Evolutionary conservation across 92 coral and sea anemone genomes (phyloP), one percentile per base, ranked within the genome.

Genomic region (Virgularia gustaviana): DNA sequence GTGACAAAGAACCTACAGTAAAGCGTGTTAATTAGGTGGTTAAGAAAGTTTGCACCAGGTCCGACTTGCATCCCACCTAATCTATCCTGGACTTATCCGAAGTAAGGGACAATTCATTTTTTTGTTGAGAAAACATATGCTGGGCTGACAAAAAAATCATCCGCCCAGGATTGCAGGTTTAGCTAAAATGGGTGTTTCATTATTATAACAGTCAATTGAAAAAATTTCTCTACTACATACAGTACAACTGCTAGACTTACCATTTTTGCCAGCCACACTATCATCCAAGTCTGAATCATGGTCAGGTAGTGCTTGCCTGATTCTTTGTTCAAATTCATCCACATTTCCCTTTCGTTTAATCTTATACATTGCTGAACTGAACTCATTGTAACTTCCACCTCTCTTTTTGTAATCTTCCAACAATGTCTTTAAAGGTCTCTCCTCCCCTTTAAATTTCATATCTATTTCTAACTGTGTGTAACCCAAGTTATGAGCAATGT

Each of bases 331-430:
- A 47, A 41, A 47, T 19, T 35, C 34, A 32, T 59, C 16, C 7
- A 67, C 11, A 5, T 45, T 45, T 27, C 38, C 74, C 6, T 65
- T 65, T 52, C 83, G 88, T 1, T 96, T 90, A 27, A 82, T 86
- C 43, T 67, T 87, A 73, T 88, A 91, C 85, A 91, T 83, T 19
- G 97, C 97, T 0, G 88, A 43, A 32, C 88, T 89, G 54, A 88
- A 91, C 78, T 87, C 86, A 67, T 86, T 87, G 6, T 91, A 85
- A 65, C 64, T 87, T 13, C 97, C 97, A 9, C 97, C 97, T 12
- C 92, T 88, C 2, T 82, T 85, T 77, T 91, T 91, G 65, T 86
- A 91, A 75, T 91, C 88, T 2, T 85, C 87, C 55, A 89, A 75
- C 57, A 91, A 65, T 72, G 79, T 89, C 54, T 87, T 82, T 37